phyloP scores from a whole-genome alignment of 2,888 invertebrate species.

The Drosophila mimetica region DNA sequence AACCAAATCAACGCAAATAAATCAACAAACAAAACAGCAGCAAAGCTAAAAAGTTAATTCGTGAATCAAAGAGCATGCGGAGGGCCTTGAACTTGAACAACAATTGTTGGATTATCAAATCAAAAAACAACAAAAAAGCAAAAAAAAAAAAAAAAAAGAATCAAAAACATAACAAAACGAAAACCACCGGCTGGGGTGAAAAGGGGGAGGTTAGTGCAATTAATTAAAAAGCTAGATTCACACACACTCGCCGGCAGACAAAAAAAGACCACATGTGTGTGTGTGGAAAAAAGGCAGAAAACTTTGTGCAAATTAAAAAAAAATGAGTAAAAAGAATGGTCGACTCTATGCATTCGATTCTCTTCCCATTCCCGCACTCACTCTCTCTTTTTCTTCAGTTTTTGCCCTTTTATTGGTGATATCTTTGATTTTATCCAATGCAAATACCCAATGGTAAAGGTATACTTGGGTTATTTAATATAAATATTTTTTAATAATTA shows the following conservation, averaged over 20 bases:
- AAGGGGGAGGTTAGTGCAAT: constrained; percentile 61
- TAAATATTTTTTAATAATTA: no score
- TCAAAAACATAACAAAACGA: constrained; percentile 12
- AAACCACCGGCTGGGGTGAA: constrained; percentile 21
- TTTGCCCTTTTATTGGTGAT: constrained; percentile 11
- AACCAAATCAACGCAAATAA: constrained; percentile 18
- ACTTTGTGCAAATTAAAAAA: constrained; percentile 54
- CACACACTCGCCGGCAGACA: constrained; percentile 18
- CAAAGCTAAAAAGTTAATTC: constrained; percentile 19
- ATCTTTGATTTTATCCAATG: background rate
- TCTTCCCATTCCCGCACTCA: constrained; percentile 12
- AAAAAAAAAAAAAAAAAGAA: constrained; percentile 7
- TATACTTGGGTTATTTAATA: no score
- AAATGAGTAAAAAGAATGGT: constrained; percentile 44
- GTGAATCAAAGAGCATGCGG: constrained; percentile 26
- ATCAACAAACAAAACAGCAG: constrained; percentile 4
- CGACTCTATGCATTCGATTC: constrained; percentile 48
- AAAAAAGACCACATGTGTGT: constrained; percentile 34
- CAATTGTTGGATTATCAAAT: constrained; percentile 62
- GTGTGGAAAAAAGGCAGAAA: constrained; percentile 39
- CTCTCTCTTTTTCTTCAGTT: background rate
- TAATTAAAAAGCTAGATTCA: constrained; percentile 70
- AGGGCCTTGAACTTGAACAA: constrained; percentile 69
- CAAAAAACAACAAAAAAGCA: constrained; percentile 35
- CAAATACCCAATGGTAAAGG: background rate